Evolutionary conservation across 2,797 vertebrate species (phyloP), one percentile per base, ranked within the genome.

Genomic region (Miichthys miiuy): DNA sequence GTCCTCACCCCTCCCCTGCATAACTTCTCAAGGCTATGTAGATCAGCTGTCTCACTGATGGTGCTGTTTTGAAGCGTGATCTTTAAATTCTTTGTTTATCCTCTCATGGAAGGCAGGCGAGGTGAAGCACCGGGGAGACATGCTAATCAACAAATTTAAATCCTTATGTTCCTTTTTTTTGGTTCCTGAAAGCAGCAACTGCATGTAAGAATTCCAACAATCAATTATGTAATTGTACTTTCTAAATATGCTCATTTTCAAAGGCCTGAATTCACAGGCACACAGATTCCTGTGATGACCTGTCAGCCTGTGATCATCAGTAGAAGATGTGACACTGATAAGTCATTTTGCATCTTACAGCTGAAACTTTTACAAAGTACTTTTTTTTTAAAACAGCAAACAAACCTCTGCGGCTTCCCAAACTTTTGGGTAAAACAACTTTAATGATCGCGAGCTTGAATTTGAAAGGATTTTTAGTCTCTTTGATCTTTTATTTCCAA

Each of bases 401-500:
- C 88, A 93, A 88, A 88, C 81, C 80, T 82, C 69, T 3, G 55
- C 81, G 57, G 63, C 83, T 20, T 27, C 47, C 10, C 51, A 54
- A 72, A 83, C 55, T 80, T 88, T 48, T 8, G 72, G 75, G 52
- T 81, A 80, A 88, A 90, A 88, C 76, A 82, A 80, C 82, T 84
- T 80, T 91, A 91, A 90, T 90, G 88, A 89, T 87, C 27, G 63
- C 47, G 0, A 51, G 72, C 52, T 83, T 79, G 83, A 81, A 82
- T 91, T 91, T 90, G 78, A 91, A 91, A 86, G 80, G 68, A 80
- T 87, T 85, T 85, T 84, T 78, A 34, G 64, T 65, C 44, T 71
- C 87, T 94, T 93, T 94, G 91, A 94, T 93, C 89, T 92, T 89
- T 91, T 91, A 82, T 90, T 92, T 92, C 80, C 83, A 81, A 72